Conservation (phyloP, 2,797 vertebrate species). For the Sebastes oblongus region DNA sequence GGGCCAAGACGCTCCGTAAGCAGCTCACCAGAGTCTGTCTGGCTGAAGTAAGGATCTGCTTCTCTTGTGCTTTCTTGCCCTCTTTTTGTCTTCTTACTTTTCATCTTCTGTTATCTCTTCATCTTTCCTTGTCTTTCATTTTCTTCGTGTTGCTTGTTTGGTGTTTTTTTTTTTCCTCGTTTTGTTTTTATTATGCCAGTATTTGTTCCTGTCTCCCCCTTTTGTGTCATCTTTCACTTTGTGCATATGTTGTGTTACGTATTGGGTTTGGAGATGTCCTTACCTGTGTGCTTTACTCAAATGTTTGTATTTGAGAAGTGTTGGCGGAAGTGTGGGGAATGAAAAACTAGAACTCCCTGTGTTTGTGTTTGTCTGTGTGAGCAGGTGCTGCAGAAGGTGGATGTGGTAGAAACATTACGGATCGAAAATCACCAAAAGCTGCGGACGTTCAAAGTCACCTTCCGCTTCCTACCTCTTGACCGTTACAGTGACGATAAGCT, state of each 20-base stretch:
- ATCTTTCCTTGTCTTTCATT: background rate
- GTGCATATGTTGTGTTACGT: background rate
- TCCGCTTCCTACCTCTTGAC: constrained; percentile 86
- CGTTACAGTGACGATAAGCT: constrained; percentile 89
- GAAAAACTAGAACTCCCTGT: background rate
- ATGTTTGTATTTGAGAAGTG: background rate
- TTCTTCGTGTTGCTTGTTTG: background rate
- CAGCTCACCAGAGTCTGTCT: constrained; percentile 89
- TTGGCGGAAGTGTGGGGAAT: background rate
- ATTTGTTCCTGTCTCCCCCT: background rate
- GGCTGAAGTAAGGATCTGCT: constrained; percentile 84
- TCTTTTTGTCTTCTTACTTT: background rate
- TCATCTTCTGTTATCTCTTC: background rate
- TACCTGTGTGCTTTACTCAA: background rate
- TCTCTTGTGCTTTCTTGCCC: background rate
- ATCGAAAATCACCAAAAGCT: constrained; percentile 76
- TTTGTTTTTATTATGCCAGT: background rate
- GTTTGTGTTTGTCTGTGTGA: background rate
- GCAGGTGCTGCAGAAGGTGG: constrained; percentile 91
- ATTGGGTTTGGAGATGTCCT: background rate
- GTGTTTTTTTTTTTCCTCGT: background rate
- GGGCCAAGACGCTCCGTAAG: constrained; percentile 87
- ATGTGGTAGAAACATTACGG: constrained; percentile 86
- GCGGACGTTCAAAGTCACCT: constrained; percentile 84
- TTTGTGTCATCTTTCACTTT: background rate